Evolutionary conservation across 2,113 vertebrate species (phyloP).

Genomic region (Taxidea taxus): DNA sequence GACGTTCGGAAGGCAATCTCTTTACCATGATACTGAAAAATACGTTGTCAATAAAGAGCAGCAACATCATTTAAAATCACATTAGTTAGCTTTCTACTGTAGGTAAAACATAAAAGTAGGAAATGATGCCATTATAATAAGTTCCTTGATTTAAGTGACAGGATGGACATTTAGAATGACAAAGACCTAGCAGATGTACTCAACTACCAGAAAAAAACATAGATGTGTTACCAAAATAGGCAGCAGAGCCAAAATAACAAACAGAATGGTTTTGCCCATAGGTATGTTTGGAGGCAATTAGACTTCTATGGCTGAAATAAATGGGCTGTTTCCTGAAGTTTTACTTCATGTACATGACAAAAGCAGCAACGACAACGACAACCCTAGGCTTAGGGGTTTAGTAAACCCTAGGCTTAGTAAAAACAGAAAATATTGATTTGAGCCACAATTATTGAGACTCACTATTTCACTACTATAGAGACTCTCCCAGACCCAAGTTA

Average conservation of each 20-base stretch:
- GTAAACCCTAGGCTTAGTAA: background rate
- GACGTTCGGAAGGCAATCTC: background rate
- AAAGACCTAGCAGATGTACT: background rate
- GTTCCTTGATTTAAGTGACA: background rate
- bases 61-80: background rate
- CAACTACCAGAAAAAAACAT: background rate
- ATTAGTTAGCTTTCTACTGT: background rate
- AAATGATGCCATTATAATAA: background rate
- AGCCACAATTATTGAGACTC: background rate
- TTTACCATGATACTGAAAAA: background rate
- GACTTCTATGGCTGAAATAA: background rate
- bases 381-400: no score
- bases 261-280: background rate
- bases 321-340: background rate
- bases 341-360: background rate
- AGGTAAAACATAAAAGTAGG: background rate
- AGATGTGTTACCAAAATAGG: background rate
- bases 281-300: background rate
- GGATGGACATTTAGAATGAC: background rate
- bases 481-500: background rate
- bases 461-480: background rate
- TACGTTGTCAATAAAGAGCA: fast-evolving
- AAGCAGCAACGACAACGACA: background rate
- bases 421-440: background rate
- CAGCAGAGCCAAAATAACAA: background rate